Evolutionary conservation across 1,140 invertebrate genomes (phyloP), one percentile per base, ranked within the genome.

Genomic region (Nebria ingens): DNA sequence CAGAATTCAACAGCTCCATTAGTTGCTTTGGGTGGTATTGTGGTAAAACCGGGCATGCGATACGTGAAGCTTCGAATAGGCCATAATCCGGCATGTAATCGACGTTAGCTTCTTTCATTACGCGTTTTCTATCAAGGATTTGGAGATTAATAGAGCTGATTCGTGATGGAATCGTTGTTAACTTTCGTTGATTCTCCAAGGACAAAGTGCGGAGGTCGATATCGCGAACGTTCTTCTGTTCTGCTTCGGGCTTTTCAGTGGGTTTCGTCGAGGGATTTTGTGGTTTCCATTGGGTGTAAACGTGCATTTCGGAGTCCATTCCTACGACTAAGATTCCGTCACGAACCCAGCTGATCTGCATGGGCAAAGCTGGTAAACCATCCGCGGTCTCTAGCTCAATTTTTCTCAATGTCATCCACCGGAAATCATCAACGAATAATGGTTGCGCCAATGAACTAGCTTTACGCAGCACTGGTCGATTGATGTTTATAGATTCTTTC

Each of bases 241-340:
- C 20, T 65, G 62, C 20, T 34, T 61, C 13, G 53, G 23, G 9
- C 58, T 57, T 2, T 54, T 42, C 11, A 53, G 52, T 55, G 61
- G 60, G 34, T 59, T 58, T 25, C 59, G 40, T 71, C 69, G 71
- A 73, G 17, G 58, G 58, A 54, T 66, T 75, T 61, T 83, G 82
- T 1, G 87, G 86, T 63, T 90, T 91, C 96, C 97, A 99, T 69
- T 99, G 97, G 0, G 93, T 96, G 68, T 98, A 99, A 0, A 98
- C 93, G 64, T 98, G 93, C 93, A 99, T 98, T 71, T 99, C 97
- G 22, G 94, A 98, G 67, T 98, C 93, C 94, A 99, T 98, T 19
- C 95, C 97, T 2, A 98, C 93, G 0, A 99, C 92, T 2, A 99
- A 75, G 59, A 99, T 94, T 2, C 97, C 97, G 65, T 97, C 94